Percentiles rank a stretch among this genome's conserved stretches.
Evolutionary conservation across 2,888 invertebrate species (phyloP).

Genomic region (Cantharis rufa): DNA sequence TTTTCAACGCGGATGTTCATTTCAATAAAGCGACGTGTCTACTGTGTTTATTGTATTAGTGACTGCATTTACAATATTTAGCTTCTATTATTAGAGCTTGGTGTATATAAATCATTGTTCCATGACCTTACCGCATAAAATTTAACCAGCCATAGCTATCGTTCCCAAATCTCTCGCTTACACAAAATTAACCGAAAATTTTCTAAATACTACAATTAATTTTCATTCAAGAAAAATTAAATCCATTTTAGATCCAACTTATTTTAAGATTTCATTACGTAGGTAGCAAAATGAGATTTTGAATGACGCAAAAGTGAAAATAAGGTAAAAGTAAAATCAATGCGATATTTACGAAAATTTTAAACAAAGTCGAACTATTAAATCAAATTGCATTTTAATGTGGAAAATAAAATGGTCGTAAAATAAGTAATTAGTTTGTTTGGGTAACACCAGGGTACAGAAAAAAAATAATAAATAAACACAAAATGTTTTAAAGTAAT

Average conservation of each 20-base stretch:
- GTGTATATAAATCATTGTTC: constrained; percentile 17
- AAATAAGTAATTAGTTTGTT: background rate
- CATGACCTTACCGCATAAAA: constrained; percentile 10
- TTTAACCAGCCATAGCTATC: background rate
- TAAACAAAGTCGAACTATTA: background rate
- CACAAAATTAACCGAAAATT: background rate
- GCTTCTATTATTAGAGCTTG: constrained; percentile 1
- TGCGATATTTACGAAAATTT: background rate
- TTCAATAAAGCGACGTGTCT: background rate
- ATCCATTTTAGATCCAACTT: background rate
- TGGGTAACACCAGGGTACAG: background rate
- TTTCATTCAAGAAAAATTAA: background rate
- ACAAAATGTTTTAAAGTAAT: background rate
- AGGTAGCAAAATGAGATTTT: background rate
- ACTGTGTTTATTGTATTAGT: constrained; percentile 1
- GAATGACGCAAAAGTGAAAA: background rate
- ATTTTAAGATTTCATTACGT: background rate
- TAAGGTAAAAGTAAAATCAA: background rate
- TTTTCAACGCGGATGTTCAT: background rate
- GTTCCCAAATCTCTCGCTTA: background rate
- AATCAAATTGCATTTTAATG: background rate
- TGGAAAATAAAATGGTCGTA: background rate
- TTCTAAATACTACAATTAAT: background rate
- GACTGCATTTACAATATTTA: constrained; percentile 2
- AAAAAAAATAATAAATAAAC: background rate